Evolutionary conservation across 2,797 vertebrate species (phyloP).

Genomic region (Aselliscus stoliczkanus): DNA sequence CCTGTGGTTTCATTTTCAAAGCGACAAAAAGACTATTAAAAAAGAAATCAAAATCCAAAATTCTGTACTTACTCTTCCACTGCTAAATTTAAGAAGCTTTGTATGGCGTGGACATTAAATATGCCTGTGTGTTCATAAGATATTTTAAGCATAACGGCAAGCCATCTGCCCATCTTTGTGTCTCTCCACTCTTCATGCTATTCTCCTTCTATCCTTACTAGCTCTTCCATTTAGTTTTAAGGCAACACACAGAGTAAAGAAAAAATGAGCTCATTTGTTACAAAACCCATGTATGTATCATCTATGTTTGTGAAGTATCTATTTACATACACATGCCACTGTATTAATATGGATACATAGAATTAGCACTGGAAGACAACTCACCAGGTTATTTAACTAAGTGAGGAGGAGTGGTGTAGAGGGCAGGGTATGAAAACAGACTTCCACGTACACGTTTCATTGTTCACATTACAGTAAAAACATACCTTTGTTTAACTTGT

Average conservation of each 20-base stretch:
- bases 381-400: not conserved
- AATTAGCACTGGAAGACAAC: not conserved
- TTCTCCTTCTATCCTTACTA: conserved; percentile 8
- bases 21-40: conserved; percentile 6
- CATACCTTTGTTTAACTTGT: not conserved
- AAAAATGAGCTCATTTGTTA: not conserved
- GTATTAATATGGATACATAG: not conserved
- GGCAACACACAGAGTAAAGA: not conserved
- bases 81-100: conserved; percentile 71
- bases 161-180: conserved; percentile 64
- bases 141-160: conserved; percentile 63
- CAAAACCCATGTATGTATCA: not conserved
- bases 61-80: conserved; percentile 33
- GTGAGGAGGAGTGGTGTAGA: not conserved
- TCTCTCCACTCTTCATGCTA: not conserved
- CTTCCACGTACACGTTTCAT: not conserved
- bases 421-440: not conserved
- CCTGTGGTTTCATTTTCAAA: conserved; percentile 34
- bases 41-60: conserved; percentile 35
- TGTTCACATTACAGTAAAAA: conserved; percentile 5
- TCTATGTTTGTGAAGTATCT: not conserved
- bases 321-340: not conserved
- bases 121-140: conserved; percentile 40
- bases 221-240: conserved; percentile 39
- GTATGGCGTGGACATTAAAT: conserved; percentile 34